A percentile compares a stretch with the other conserved stretches of the same genome.
Evolutionary conservation across 2,797 vertebrate species (phyloP).

Genomic region (Simalia tracyae): DNA sequence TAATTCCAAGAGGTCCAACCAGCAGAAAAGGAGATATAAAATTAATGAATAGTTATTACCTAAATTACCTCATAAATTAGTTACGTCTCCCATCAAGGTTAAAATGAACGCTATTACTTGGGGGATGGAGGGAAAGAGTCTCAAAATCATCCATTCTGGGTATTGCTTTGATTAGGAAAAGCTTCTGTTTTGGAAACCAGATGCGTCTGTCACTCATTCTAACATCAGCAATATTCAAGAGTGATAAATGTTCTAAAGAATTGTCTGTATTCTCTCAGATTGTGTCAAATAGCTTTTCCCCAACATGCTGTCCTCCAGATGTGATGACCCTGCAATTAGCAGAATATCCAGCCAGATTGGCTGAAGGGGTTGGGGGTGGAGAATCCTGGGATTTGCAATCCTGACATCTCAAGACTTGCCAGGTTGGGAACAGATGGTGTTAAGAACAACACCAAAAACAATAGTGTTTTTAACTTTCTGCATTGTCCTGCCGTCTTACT

Average conservation of each 20-base stretch:
- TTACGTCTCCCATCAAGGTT: conserved; percentile 54
- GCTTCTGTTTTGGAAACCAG: background rate
- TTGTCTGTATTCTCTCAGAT: background rate
- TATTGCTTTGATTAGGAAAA: conserved; percentile 19
- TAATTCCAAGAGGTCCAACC: conserved; percentile 60
- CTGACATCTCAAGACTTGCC: background rate
- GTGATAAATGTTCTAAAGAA: background rate
- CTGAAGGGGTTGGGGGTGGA: background rate
- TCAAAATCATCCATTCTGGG: conserved; percentile 35
- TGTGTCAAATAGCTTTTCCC: background rate
- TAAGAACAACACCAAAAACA: background rate
- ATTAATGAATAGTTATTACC: conserved; percentile 70
- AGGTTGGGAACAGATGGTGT: background rate
- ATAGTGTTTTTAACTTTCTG: background rate
- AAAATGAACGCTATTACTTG: conserved; percentile 54
- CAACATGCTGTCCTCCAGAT: background rate
- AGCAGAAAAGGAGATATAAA: conserved; percentile 60
- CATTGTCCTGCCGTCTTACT: background rate
- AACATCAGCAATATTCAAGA: background rate
- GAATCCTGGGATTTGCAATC: background rate
- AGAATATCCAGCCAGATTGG: background rate
- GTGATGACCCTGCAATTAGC: background rate
- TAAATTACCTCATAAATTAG: conserved; percentile 67
- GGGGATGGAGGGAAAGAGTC: background rate
- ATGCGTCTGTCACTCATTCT: background rate